phyloP scores from a whole-genome alignment of 2,113 vertebrate species.

The Melospiza melodia region DNA sequence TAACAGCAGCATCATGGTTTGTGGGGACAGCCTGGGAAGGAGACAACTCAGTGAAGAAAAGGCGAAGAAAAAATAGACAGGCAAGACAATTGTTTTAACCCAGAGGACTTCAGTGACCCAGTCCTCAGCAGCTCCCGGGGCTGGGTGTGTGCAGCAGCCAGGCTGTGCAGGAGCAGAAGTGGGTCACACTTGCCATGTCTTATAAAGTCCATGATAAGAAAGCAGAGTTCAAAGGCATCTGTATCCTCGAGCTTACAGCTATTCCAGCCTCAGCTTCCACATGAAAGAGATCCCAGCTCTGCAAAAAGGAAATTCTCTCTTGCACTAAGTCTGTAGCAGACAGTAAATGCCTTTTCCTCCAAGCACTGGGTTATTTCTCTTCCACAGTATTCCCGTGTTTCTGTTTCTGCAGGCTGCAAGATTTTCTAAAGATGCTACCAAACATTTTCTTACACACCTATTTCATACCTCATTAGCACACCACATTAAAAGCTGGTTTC shows the following conservation, averaged over 20 bases:
- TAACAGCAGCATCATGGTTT: neutral
- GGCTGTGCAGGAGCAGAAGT: neutral
- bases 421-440: neutral
- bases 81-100: neutral
- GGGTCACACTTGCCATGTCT: neutral
- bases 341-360: neutral
- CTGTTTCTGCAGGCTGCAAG: neutral
- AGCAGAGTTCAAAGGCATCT: neutral
- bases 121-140: neutral
- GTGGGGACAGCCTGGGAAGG: neutral
- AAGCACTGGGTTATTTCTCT: neutral
- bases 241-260: neutral
- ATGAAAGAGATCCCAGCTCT: neutral
- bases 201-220: neutral
- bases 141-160: neutral
- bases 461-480: neutral
- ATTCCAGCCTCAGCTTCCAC: neutral
- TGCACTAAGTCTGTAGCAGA: neutral
- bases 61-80: neutral
- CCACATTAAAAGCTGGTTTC: neutral
- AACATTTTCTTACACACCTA: neutral
- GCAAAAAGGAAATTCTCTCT: neutral
- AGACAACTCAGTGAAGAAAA: neutral
- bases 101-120: neutral
- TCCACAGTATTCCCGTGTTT: neutral